A percentile compares a stretch with the other conserved stretches of the same genome.
phyloP scores from a whole-genome alignment of 2,888 invertebrate species.

The Drosophila leonis region DNA sequence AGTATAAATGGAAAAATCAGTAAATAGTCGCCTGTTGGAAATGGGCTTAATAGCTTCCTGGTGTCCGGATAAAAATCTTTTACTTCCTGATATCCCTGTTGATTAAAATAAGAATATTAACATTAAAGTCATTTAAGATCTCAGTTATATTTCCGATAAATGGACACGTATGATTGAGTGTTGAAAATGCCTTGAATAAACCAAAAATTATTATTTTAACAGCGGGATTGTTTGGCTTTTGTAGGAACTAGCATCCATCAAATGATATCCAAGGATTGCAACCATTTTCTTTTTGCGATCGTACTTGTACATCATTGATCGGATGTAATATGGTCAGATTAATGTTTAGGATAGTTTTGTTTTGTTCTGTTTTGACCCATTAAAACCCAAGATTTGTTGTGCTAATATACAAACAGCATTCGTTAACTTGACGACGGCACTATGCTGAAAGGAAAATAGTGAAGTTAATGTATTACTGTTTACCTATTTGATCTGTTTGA shows the following conservation, averaged over 20 bases:
- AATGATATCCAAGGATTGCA: not conserved
- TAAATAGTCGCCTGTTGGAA: not conserved
- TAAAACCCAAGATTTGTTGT: not conserved
- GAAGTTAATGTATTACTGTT: not conserved
- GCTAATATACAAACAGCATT: not conserved
- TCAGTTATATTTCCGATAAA: not conserved
- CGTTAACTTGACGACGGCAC: not conserved
- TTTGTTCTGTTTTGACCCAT: not conserved
- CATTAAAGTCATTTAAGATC: not conserved
- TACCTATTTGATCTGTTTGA: not conserved
- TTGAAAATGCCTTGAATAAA: not conserved
- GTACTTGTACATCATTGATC: not conserved
- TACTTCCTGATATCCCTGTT: not conserved
- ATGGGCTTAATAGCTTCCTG: not conserved
- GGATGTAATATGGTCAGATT: not conserved
- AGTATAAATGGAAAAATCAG: not conserved
- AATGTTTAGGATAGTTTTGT: not conserved
- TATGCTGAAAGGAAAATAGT: not conserved
- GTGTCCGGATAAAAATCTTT: not conserved
- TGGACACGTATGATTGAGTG: constrained; percentile 37
- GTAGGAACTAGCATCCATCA: constrained; percentile 11
- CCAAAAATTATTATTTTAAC: not conserved
- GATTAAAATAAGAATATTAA: not conserved
- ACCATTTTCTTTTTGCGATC: not conserved
- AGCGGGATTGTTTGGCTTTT: not conserved